Base-by-base conservation (phyloP, 2,113 vertebrate genomes). In the Gnathonemus longibarbis region DNA sequence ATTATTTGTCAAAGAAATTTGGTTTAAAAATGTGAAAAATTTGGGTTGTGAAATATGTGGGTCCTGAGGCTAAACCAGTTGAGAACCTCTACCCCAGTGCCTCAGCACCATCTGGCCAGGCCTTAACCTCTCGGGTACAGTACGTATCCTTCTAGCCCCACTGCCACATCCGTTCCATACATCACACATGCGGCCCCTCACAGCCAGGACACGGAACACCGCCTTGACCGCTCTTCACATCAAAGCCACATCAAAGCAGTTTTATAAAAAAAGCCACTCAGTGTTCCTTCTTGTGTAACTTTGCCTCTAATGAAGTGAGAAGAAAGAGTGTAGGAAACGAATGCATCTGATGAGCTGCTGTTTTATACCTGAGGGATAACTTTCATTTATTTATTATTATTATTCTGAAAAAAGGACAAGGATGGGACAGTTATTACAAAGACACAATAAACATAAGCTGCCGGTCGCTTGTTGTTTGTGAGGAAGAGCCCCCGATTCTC, bases 221-320 rank as follows among this genome's bases (percentile, higher is more conserved):
- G 35, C 74, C 15, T 15, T 5, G 2, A 42, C 13, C 17, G 13
- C 31, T 80, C 74, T 6, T 42, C 74, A 80, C 74, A 42, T 70
- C 31, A 80, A 42, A n/a, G 74, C 74, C 74, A 56, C 53, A 56
- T 56, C 53, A 66, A 66, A 66, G 58, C 24, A 10, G n/a, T 66
- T 27, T 62, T n/a, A 62, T 24, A 10, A 5, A 66, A 66, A 66
- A 66, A 66, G 10, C 0, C n/a, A 10, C 58, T 9, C n/a, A 27
- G 58, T 66, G 24, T 74, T 74, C 66, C 9, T 74, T 74, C 66
- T 27, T 74, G 91, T 88, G 53, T 62, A 91, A 93, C 93, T 94
- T 89, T 89, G 94, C 92, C 92, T 92, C 87, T 93, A 80, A 58
- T 93, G 94, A 93, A 90, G 90, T 89, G 88, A 62, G 35, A 89